These are phyloP conservation scores for Entelurus aequoreus DNA, from an alignment of 2,113 vertebrate species.

Conservation along the genomic window DNA sequence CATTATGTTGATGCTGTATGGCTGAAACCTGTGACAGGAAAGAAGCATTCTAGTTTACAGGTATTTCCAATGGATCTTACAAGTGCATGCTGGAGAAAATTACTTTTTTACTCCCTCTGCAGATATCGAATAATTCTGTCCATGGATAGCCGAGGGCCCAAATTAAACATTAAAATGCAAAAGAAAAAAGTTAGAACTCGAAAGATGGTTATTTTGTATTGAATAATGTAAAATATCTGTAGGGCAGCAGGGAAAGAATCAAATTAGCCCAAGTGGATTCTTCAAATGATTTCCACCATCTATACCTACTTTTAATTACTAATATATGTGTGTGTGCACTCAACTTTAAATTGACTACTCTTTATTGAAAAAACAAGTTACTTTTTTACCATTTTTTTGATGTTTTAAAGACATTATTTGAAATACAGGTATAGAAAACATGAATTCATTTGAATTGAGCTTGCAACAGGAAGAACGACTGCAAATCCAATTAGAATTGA, in stretches of 20 bases:
- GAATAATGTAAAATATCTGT: slow-evolving; percentile 94
- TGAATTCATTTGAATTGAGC: too few relatives aligned
- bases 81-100: slow-evolving; percentile 84
- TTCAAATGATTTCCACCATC: slow-evolving; percentile 68
- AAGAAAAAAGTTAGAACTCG: slow-evolving; percentile 82
- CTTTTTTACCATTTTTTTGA: too few relatives aligned
- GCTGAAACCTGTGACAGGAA: slow-evolving; percentile 24
- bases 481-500: too few relatives aligned
- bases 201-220: slow-evolving; percentile 93
- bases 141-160: slow-evolving; percentile 84
- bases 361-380: slow-evolving; percentile 36
- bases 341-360: slow-evolving; percentile 62
- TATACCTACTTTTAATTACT: slow-evolving; percentile 61
- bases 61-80: slow-evolving; percentile 77
- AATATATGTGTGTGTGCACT: slow-evolving; percentile 55
- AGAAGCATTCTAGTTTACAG: slow-evolving; percentile 58
- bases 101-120: slow-evolving; percentile 95
- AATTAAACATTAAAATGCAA: slow-evolving; percentile 97
- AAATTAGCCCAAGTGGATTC: slow-evolving; percentile 75
- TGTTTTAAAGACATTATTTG: too few relatives aligned
- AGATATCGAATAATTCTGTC: slow-evolving; percentile 95
- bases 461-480: too few relatives aligned
- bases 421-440: too few relatives aligned
- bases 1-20: slow-evolving; percentile 29
- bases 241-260: slow-evolving; percentile 78